These are phyloP conservation scores for Spodoptera littoralis DNA, from an alignment of 2,888 invertebrate genomes.

Conservation along the genomic window DNA sequence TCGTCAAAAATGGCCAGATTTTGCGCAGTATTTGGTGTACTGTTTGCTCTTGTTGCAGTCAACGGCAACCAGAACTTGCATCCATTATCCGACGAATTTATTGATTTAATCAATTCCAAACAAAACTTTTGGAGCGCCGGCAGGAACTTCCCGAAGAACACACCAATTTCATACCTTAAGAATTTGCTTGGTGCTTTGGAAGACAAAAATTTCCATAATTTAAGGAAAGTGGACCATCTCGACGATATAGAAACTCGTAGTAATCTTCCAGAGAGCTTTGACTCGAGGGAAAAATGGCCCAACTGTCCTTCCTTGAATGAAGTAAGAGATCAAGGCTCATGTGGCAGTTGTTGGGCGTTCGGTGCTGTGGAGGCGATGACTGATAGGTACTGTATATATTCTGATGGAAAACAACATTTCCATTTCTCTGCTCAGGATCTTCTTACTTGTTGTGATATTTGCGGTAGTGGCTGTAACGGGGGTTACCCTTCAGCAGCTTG, in stretches of 20 bases:
- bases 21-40: too few relatives aligned
- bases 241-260: conserved; percentile 35
- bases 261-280: conserved; percentile 92
- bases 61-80: conserved; percentile 56
- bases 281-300: conserved; percentile 94
- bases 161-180: conserved; percentile 89
- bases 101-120: conserved; percentile 91
- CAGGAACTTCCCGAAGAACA: conserved; percentile 91
- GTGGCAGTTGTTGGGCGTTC: conserved; percentile 98
- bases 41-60: too few relatives aligned
- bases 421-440: conserved; percentile 20
- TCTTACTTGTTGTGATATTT: conserved; percentile 4
- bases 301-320: conserved; percentile 94
- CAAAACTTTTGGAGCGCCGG: conserved; percentile 94
- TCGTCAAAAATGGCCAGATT: too few relatives aligned
- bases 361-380: conserved; percentile 97
- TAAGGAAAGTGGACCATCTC: conserved; percentile 77
- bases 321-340: conserved; percentile 95
- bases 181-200: conserved; percentile 92
- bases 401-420: conserved; percentile 6
- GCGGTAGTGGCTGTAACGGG: conserved; percentile 1
- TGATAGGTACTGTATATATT: conserved; percentile 87
- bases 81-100: conserved; percentile 92
- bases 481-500: not conserved
- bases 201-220: conserved; percentile 84